A percentile compares a stretch with the other conserved stretches of the same genome.
phyloP scores from a whole-genome alignment of 1,140 invertebrate species.

The Coenobita brevimanus region DNA sequence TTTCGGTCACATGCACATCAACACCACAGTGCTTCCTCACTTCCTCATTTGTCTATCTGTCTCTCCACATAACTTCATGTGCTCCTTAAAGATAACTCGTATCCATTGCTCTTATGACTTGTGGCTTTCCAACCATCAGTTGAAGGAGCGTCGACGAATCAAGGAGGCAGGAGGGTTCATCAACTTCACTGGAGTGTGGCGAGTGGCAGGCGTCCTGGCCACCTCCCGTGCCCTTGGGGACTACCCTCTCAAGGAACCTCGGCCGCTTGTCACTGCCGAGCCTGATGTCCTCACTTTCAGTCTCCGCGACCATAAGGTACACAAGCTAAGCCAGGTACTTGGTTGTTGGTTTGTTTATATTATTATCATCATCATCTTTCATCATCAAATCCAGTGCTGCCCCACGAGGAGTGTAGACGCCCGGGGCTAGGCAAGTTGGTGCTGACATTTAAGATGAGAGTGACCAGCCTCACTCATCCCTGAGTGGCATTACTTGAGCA shows the following conservation, averaged over 20 bases:
- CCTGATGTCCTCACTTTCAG: slow-evolving; percentile 97
- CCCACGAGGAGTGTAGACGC: too few species aligned
- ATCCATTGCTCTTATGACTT: slow-evolving; percentile 14
- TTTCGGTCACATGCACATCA: too few species aligned
- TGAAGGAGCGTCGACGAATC: slow-evolving; percentile 89
- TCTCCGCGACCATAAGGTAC: slow-evolving; percentile 74
- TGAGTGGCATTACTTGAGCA: too few species aligned
- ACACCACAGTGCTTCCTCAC: too few species aligned
- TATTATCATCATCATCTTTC: not conserved
- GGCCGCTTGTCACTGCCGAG: slow-evolving; percentile 93
- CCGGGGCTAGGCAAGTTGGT: too few species aligned
- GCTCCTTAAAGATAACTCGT: too few species aligned
- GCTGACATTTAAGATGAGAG: too few species aligned
- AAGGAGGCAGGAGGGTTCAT: slow-evolving; percentile 94
- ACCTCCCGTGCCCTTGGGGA: slow-evolving; percentile 95
- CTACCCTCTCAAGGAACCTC: slow-evolving; percentile 92
- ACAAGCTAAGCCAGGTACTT: not conserved
- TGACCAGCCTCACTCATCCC: too few species aligned
- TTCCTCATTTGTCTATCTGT: too few species aligned
- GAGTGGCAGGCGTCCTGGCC: slow-evolving; percentile 95
- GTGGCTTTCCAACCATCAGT: slow-evolving; percentile 74
- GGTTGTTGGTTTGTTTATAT: not conserved
- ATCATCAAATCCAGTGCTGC: too few species aligned
- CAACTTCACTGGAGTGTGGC: slow-evolving; percentile 96
- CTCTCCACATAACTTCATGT: too few species aligned